Conservation (phyloP, 1,140 invertebrate species). For the Apis florea region DNA sequence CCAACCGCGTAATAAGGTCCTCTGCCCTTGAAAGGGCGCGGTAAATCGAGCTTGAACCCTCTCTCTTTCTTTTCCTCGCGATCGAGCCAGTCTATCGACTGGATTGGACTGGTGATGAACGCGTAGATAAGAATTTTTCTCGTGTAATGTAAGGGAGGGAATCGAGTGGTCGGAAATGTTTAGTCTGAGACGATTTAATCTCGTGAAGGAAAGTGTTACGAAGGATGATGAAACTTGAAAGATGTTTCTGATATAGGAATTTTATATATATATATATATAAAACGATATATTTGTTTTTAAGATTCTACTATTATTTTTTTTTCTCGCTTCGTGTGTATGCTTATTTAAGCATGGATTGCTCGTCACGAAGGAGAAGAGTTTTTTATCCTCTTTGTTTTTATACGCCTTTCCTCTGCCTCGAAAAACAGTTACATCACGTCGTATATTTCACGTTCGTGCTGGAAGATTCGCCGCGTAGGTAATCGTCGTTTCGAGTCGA, state of each 20-base stretch:
- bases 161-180: slow-evolving; percentile 17
- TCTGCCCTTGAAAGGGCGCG: slow-evolving; percentile 1
- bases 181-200: slow-evolving; percentile 7
- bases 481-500: background rate
- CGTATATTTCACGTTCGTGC: too few relatives aligned
- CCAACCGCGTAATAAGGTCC: slow-evolving; percentile 26
- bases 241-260: background rate
- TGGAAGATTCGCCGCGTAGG: background rate
- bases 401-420: too few relatives aligned
- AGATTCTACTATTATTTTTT: too few relatives aligned
- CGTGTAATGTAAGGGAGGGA: background rate
- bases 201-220: background rate
- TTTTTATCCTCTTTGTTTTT: too few relatives aligned
- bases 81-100: background rate
- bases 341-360: too few relatives aligned
- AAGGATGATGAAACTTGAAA: background rate
- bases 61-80: background rate
- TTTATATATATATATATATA: too few relatives aligned
- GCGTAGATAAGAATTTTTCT: background rate
- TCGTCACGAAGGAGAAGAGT: too few relatives aligned
- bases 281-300: too few relatives aligned
- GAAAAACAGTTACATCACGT: too few relatives aligned
- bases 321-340: too few relatives aligned
- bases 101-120: background rate
- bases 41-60: slow-evolving; percentile 11